Percentiles rank a stretch among this genome's conserved stretches.
Conservation (phyloP, 2,113 vertebrate genomes). For the Progne subis region DNA sequence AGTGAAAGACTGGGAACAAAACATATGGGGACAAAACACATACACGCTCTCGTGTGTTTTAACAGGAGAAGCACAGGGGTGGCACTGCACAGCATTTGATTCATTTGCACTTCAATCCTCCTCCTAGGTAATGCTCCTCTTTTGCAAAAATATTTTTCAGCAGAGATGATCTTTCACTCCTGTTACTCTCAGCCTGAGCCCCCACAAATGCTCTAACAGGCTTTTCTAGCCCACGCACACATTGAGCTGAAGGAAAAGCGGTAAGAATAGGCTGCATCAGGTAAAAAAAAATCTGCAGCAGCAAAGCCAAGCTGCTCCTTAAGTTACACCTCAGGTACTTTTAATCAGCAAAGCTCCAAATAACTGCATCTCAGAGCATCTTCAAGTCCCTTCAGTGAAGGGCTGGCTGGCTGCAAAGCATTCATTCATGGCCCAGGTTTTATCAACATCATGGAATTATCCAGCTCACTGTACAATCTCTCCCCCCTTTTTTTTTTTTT, state of each 20-base stretch:
- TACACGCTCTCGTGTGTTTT: rapidly evolving
- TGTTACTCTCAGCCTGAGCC: not conserved
- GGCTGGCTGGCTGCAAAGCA: not conserved
- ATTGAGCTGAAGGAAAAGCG: not conserved
- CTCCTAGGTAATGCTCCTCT: not conserved
- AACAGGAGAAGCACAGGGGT: not conserved
- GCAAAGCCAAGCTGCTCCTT: constrained; percentile 5
- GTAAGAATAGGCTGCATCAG: not conserved
- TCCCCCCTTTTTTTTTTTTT: not conserved
- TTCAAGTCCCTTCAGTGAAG: not conserved
- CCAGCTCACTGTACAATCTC: not conserved
- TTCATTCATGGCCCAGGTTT: not conserved
- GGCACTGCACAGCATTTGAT: not conserved
- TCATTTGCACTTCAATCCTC: not conserved
- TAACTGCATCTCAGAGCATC: not conserved
- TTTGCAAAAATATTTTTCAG: constrained; percentile 6
- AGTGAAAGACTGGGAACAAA: not conserved
- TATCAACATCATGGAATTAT: not conserved
- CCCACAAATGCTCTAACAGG: not conserved
- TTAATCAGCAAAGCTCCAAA: not conserved
- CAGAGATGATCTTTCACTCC: not conserved
- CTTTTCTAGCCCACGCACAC: not conserved
- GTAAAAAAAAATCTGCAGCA: not conserved
- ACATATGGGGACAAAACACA: not conserved
- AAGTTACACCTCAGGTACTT: constrained; percentile 3